A percentile compares a stretch with the other conserved stretches of the same genome.
Conservation (phyloP, 2,113 vertebrate species). For the Diadophis punctatus region DNA sequence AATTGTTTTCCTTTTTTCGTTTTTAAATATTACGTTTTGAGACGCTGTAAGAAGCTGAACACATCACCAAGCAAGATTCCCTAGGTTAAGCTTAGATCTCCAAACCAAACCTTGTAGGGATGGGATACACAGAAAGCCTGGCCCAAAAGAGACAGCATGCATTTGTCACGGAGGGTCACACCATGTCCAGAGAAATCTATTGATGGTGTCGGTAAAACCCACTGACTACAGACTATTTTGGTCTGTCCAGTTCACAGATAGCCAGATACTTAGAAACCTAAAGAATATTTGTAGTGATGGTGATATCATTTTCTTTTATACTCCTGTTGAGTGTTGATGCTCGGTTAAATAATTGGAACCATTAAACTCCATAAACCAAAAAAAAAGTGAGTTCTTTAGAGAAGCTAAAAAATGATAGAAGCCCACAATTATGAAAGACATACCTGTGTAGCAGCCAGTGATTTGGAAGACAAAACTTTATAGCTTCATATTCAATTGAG, state of each 20-base stretch:
- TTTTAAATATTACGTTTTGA: background rate
- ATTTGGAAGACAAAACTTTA: slow-evolving; percentile 31
- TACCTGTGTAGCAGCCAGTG: background rate
- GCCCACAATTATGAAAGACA: slow-evolving; percentile 25
- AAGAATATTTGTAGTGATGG: background rate
- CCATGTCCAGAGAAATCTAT: background rate
- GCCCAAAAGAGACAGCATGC: background rate
- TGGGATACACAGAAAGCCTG: background rate
- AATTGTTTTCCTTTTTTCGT: background rate
- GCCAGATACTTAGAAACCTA: background rate
- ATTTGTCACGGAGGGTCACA: background rate
- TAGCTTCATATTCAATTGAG: slow-evolving; percentile 33
- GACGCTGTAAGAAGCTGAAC: background rate
- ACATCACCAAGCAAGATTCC: background rate
- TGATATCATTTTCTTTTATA: background rate
- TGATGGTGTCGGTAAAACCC: background rate
- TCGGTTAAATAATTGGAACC: background rate
- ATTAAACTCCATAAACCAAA: background rate
- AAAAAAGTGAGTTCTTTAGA: background rate
- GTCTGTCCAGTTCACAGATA: background rate
- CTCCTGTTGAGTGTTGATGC: background rate
- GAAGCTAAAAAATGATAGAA: slow-evolving; percentile 23
- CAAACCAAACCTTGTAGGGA: background rate
- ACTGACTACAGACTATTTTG: background rate
- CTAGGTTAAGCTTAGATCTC: background rate